Conservation (phyloP, 1,140 invertebrate species). For the Rhynchophorus ferrugineus region DNA sequence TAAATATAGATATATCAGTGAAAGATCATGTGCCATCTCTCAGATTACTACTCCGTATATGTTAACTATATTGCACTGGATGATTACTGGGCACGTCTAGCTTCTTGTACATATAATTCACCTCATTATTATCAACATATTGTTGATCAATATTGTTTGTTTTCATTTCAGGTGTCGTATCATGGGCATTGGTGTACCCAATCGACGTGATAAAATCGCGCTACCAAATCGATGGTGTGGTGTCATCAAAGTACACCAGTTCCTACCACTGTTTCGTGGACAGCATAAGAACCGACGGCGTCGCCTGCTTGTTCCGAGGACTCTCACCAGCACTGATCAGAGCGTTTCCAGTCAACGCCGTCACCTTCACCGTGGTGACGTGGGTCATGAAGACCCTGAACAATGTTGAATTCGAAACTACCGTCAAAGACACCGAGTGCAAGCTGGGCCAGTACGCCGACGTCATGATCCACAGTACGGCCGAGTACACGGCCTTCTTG, state of each 20-base stretch:
- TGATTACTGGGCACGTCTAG: too few relatives aligned
- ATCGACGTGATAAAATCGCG: conserved; percentile 85
- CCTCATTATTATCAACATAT: too few relatives aligned
- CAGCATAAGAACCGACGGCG: conserved; percentile 62
- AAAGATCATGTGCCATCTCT: too few relatives aligned
- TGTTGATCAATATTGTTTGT: too few relatives aligned
- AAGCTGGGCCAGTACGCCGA: conserved; percentile 13
- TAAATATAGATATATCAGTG: too few relatives aligned
- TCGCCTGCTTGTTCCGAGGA: conserved; percentile 59
- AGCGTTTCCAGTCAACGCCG: conserved; percentile 89
- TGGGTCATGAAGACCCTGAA: conserved; percentile 52
- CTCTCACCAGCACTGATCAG: conserved; percentile 69
- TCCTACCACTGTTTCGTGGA: conserved; percentile 62
- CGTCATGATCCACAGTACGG: conserved; percentile 2
- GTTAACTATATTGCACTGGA: too few relatives aligned
- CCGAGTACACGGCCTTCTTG: conserved; percentile 2
- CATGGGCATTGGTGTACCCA: conserved; percentile 82
- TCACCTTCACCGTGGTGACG: conserved; percentile 78
- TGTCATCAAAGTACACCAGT: conserved; percentile 52
- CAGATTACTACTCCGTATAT: too few relatives aligned
- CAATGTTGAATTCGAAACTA: conserved; percentile 1
- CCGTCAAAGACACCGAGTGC: conserved; percentile 6
- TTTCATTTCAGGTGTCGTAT: conserved; percentile 49
- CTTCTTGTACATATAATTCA: too few relatives aligned
- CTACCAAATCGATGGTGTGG: conserved; percentile 67